A percentile compares a stretch with the other conserved stretches of the same genome.
phyloP scores from a whole-genome alignment of 2,888 invertebrate species.

The Orchestes rusci region DNA sequence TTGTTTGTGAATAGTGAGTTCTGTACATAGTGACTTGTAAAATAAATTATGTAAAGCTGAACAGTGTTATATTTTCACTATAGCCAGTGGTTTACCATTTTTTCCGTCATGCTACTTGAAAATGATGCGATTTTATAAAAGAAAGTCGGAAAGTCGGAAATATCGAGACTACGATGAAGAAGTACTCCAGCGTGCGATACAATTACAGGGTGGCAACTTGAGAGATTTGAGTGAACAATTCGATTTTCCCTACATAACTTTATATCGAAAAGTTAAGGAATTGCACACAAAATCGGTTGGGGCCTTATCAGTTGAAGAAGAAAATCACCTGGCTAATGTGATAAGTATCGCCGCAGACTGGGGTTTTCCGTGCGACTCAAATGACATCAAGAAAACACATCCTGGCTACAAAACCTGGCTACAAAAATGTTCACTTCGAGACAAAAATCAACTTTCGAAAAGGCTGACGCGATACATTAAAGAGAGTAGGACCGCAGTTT shows the following conservation, averaged over 20 bases:
- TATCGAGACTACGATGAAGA: not conserved
- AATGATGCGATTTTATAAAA: not conserved
- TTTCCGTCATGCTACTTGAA: not conserved
- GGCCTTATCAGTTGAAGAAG: constrained; percentile 1
- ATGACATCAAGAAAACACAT: not conserved
- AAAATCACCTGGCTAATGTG: not conserved
- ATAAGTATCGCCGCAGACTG: constrained; percentile 3
- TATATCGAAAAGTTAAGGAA: not conserved
- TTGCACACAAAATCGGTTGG: constrained; percentile 2
- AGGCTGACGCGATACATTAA: constrained; percentile 20
- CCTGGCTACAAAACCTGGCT: not conserved
- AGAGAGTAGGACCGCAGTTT: constrained; percentile 22
- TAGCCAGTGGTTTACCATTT: not conserved
- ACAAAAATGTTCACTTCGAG: not conserved
- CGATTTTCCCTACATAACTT: constrained; percentile 4
- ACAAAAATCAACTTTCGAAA: constrained; percentile 5
- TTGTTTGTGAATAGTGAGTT: no score
- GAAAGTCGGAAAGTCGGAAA: not conserved
- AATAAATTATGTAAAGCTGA: no score
- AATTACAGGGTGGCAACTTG: constrained; percentile 7
- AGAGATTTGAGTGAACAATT: constrained; percentile 5
- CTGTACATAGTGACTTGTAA: no score
- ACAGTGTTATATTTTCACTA: not conserved
- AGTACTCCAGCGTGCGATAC: constrained; percentile 1
- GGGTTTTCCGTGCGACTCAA: constrained; percentile 1